These are phyloP conservation scores for Conger conger DNA, from an alignment of 2,113 vertebrate species.

Conservation along the genomic window DNA sequence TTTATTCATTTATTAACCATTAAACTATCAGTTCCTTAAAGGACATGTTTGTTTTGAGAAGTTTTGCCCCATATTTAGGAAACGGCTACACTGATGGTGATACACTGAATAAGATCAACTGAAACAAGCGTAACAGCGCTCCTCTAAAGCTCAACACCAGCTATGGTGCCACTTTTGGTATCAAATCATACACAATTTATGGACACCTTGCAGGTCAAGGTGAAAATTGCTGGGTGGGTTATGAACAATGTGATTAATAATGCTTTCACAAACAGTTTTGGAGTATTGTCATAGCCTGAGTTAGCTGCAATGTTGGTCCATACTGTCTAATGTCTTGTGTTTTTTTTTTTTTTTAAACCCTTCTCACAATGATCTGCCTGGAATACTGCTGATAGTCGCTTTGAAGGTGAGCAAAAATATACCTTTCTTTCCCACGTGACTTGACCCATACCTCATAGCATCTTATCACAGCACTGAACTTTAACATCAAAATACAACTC, in stretches of 20 bases:
- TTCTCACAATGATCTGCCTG: not conserved
- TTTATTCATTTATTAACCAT: too few species aligned
- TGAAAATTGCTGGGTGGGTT: not conserved
- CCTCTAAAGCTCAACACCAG: too few species aligned
- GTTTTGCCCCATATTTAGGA: too few species aligned
- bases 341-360: not conserved
- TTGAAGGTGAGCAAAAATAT: conserved; percentile 27
- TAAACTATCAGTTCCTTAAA: too few species aligned
- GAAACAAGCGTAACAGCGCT: too few species aligned
- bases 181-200: too few species aligned
- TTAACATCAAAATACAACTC: not conserved
- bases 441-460: too few species aligned
- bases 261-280: not conserved
- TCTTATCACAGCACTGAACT: too few species aligned
- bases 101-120: too few species aligned
- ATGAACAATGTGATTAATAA: not conserved
- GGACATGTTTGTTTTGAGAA: too few species aligned
- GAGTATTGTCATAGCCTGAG: not conserved
- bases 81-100: too few species aligned
- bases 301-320: not conserved
- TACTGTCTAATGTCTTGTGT: not conserved
- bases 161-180: too few species aligned
- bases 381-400: conserved; percentile 13
- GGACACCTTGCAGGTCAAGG: not conserved
- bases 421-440: not conserved